Base-by-base conservation (phyloP, 2,888 invertebrate species). In the Pimpla rufipes region DNA sequence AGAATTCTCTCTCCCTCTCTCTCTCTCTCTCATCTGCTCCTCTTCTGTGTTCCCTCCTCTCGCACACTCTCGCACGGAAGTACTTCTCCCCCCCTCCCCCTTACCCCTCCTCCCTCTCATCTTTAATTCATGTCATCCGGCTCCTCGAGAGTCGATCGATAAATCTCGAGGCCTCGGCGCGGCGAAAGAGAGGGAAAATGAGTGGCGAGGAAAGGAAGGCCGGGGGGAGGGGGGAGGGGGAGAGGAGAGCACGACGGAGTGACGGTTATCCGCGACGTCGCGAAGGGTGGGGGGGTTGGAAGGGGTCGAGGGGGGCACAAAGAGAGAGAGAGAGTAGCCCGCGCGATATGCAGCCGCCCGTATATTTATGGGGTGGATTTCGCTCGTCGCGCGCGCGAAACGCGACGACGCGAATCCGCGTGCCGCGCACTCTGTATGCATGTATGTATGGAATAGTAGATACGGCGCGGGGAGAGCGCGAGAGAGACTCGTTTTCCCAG, bases 91-190 rank as follows among this genome's bases (percentile, higher is more conserved):
- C 29, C 5, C 29, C 29, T 5, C 29, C 29, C 29, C 5, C 29
- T 5, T 29, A 2, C 29, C 29, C 5, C 29, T 5, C 5, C 29
- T 88, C 80, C 86, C 85, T 81, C 92, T 93, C 92, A 93, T 92
- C 91, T 93, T 92, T 93, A 92, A 93, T 93, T 92, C 93, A 93
- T 93, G 90, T 89, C 89, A 91, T 91, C 89, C 92, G 90, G 90
- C 90, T 90, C 90, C 91, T 89, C 88, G 90, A 87, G 84, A 87
- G 89, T 87, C 89, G 91, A 90, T 92, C 93, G 90, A 93, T 92
- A 92, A 92, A 92, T 92, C 91, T 92, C 92, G 90, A 90, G 90
- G 89, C 87, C 86, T 85, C 80, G 85, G 75, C 84, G 84, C 85
- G 87, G 79, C 88, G 85, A 42, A 62, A 68, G 78, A 70, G 74